phyloP scores from a whole-genome alignment of 2,888 invertebrate species.

The Pocota personata region DNA sequence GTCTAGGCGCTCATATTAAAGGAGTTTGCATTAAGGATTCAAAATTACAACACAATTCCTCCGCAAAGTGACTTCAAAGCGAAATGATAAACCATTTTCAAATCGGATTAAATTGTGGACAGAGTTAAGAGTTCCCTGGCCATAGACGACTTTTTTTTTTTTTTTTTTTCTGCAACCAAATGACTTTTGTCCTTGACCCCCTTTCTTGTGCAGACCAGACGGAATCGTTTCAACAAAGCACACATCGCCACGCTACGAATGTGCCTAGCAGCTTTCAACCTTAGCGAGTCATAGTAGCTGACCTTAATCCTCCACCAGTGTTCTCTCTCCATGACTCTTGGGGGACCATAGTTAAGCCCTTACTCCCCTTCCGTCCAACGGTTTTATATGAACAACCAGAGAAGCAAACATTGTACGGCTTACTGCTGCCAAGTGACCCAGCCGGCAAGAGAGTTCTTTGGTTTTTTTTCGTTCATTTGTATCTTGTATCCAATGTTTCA shows the following conservation, averaged over 20 bases:
- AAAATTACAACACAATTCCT: background rate
- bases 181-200: slow-evolving; percentile 42
- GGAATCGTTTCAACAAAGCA: slow-evolving; percentile 9
- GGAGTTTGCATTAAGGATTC: too few species aligned
- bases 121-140: background rate
- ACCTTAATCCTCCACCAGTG: slow-evolving; percentile 21
- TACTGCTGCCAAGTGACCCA: slow-evolving; percentile 48
- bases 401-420: slow-evolving; percentile 40
- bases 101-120: slow-evolving; percentile 5
- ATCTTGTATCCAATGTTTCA: slow-evolving; percentile 17
- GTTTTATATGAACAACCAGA: background rate
- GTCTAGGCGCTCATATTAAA: too few species aligned
- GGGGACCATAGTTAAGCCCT: background rate
- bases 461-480: slow-evolving; percentile 31
- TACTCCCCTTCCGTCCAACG: background rate
- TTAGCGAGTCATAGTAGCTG: slow-evolving; percentile 12
- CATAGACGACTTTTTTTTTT: too few species aligned
- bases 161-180: background rate
- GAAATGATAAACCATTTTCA: background rate
- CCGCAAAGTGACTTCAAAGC: background rate
- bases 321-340: background rate
- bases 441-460: slow-evolving; percentile 43
- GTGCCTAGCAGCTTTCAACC: slow-evolving; percentile 32
- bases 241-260: slow-evolving; percentile 36
- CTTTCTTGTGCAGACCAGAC: background rate